Evolutionary conservation across 1,140 invertebrate genomes (phyloP).

Genomic region (Anastrepha ludens): DNA sequence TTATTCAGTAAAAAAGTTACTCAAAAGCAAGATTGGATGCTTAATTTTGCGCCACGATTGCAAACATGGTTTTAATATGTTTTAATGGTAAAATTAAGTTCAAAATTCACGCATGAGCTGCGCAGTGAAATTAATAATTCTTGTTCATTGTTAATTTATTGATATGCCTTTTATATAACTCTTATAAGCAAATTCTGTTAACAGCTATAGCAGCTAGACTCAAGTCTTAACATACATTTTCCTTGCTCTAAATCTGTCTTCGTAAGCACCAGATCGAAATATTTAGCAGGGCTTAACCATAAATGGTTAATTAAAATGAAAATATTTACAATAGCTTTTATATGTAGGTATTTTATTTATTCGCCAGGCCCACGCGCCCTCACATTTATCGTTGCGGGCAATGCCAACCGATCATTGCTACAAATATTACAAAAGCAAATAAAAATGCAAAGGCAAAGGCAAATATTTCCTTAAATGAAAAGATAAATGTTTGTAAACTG

Average conservation of each 20-base stretch:
- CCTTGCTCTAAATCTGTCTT: background rate
- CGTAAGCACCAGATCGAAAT: background rate
- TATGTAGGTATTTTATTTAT: background rate
- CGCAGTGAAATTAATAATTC: too few species aligned
- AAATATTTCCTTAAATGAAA: background rate
- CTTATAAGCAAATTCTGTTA: too few species aligned
- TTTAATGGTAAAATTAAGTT: too few species aligned
- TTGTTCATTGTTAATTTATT: too few species aligned
- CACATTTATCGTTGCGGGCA: background rate
- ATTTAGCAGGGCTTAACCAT: too few species aligned
- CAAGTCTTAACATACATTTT: background rate
- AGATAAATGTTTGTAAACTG: background rate
- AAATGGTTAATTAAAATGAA: background rate
- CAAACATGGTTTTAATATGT: too few species aligned
- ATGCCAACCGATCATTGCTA: background rate
- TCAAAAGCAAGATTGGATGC: too few species aligned
- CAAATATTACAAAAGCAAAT: constrained; percentile 8
- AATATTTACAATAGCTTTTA: background rate
- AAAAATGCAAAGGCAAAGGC: background rate
- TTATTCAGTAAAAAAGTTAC: too few species aligned
- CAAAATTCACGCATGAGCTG: too few species aligned
- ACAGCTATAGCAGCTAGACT: too few species aligned
- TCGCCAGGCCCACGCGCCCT: background rate
- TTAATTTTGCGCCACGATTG: too few species aligned
- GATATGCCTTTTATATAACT: too few species aligned